These are phyloP conservation scores for Tenthredo mesomela DNA, from an alignment of 2,888 invertebrate species.

Conservation along the genomic window DNA sequence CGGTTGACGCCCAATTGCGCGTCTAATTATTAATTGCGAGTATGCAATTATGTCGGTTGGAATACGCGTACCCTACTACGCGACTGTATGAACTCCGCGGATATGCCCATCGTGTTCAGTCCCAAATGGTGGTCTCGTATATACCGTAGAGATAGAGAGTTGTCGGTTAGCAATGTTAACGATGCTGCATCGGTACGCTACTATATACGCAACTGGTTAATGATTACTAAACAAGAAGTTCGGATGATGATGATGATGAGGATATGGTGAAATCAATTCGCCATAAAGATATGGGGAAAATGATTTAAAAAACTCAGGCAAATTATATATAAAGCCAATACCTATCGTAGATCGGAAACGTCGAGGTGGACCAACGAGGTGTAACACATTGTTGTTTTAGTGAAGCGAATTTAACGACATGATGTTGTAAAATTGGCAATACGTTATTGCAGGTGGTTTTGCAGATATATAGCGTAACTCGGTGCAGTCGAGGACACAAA, in stretches of 20 bases:
- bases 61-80: no score
- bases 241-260: not conserved
- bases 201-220: not conserved
- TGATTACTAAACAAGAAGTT: not conserved
- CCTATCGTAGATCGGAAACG: not conserved
- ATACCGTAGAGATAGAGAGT: not conserved
- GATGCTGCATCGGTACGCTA: not conserved
- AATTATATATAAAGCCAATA: not conserved
- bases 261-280: not conserved
- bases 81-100: not conserved
- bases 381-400: conserved; percentile 10
- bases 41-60: conserved; percentile 70
- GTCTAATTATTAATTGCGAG: conserved; percentile 75
- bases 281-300: no score
- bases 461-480: not conserved
- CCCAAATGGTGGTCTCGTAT: not conserved
- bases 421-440: conserved; percentile 39
- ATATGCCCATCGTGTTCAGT: conserved; percentile 11
- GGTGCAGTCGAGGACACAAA: not conserved
- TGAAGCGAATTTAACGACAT: conserved; percentile 32
- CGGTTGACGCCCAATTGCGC: conserved; percentile 73
- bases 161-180: conserved; percentile 30
- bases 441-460: conserved; percentile 23
- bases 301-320: not conserved
- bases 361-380: not conserved